Evolutionary conservation across 2,888 invertebrate species (phyloP).

Genomic region (Microdon myrmicae): DNA sequence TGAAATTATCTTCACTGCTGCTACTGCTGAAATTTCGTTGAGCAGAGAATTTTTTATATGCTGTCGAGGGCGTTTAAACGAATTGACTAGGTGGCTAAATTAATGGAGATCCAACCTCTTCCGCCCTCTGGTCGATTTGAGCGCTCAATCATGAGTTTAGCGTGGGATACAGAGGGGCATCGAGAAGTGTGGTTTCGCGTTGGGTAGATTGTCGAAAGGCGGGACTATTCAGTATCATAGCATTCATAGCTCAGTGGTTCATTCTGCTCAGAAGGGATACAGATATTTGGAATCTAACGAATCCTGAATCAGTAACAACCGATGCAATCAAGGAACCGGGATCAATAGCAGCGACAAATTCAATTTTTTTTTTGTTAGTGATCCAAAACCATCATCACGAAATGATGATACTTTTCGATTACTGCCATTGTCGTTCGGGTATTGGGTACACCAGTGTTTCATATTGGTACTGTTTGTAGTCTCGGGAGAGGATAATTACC

Average conservation of each 20-base stretch:
- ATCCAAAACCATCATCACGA: conserved; percentile 78
- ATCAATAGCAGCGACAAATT: no score
- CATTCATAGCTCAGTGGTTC: conserved; percentile 65
- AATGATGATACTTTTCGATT: conserved; percentile 64
- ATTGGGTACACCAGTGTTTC: conserved; percentile 63
- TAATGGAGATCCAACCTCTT: conserved; percentile 64
- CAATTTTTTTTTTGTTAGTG: conserved; percentile 78
- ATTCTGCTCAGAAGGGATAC: conserved; percentile 67
- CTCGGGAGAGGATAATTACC: conserved; percentile 55
- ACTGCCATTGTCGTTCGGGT: conserved; percentile 26
- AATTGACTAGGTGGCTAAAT: conserved; percentile 60
- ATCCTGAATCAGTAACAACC: no score
- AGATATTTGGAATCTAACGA: conserved; percentile 67
- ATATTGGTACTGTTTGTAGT: conserved; percentile 66
- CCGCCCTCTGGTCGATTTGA: conserved; percentile 56
- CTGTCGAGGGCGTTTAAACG: conserved; percentile 54
- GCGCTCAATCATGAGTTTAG: conserved; percentile 63
- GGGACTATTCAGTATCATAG: conserved; percentile 65
- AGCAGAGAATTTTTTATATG: conserved; percentile 36
- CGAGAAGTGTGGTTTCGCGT: conserved; percentile 45
- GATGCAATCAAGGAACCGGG: no score
- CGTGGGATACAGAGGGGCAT: conserved; percentile 61
- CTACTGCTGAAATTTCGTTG: conserved; percentile 56
- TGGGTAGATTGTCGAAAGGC: conserved; percentile 55
- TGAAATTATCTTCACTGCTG: conserved; percentile 46